Percentiles rank a stretch among this genome's conserved stretches.
Evolutionary conservation across 2,113 vertebrate species (phyloP).

Genomic region (Setophaga kirtlandii): DNA sequence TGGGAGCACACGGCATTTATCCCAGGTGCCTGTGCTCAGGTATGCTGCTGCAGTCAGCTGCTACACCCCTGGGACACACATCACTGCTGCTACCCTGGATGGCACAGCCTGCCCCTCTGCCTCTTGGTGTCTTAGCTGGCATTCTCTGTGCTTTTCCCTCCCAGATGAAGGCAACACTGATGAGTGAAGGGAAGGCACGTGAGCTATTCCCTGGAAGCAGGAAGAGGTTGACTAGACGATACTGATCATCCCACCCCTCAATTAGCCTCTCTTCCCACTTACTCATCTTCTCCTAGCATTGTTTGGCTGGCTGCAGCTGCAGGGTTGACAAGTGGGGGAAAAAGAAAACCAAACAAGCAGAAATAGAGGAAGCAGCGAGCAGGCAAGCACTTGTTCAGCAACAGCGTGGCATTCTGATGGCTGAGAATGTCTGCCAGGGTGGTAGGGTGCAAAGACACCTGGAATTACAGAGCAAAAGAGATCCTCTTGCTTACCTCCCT

Average conservation of each 20-base stretch:
- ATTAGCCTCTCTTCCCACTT: neutral
- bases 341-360: neutral
- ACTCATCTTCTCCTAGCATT: neutral
- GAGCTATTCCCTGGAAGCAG: neutral
- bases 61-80: neutral
- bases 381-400: neutral
- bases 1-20: rapidly evolving
- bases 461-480: neutral
- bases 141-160: neutral
- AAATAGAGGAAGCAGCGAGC: neutral
- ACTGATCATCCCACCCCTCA: neutral
- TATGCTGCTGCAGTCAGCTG: neutral
- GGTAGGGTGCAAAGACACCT: neutral
- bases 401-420: neutral
- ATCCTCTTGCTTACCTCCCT: neutral
- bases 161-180: neutral
- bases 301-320: neutral
- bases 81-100: neutral
- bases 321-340: neutral
- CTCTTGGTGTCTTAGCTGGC: neutral
- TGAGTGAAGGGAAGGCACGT: rapidly evolving
- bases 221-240: rapidly evolving
- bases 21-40: neutral
- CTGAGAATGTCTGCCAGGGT: neutral
- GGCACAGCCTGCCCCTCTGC: neutral